Conservation (phyloP, 2,888 invertebrate genomes). For the Volucella inanis region DNA sequence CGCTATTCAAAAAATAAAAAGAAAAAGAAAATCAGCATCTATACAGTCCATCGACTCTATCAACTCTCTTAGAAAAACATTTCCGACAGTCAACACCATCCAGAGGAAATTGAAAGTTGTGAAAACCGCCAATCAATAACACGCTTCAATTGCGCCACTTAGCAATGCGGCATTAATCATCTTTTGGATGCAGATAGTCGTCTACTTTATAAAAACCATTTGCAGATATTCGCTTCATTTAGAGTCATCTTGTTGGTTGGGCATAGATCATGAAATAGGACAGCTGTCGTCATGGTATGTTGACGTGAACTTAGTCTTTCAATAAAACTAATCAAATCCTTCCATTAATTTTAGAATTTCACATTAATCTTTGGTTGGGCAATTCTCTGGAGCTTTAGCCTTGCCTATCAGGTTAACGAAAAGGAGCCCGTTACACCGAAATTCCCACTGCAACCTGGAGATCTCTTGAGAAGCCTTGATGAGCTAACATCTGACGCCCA, state of each 20-base stretch:
- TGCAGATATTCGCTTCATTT: background rate
- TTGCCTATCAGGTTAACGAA: slow-evolving; percentile 60
- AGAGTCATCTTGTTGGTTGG: slow-evolving; percentile 42
- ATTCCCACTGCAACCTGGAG: slow-evolving; percentile 65
- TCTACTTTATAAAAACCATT: slow-evolving; percentile 55
- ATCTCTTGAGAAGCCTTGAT: slow-evolving; percentile 68
- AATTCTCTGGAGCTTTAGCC: slow-evolving; percentile 9
- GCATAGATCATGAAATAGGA: slow-evolving; percentile 46
- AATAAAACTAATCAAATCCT: background rate
- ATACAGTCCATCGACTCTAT: slow-evolving; percentile 3
- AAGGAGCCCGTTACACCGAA: slow-evolving; percentile 33
- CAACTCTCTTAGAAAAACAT: background rate
- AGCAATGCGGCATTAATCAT: background rate
- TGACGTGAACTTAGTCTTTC: background rate
- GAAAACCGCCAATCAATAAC: slow-evolving; percentile 60
- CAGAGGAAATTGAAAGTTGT: slow-evolving; percentile 29
- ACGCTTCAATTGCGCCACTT: slow-evolving; percentile 27
- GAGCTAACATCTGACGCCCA: slow-evolving; percentile 56
- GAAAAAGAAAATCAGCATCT: too few species aligned
- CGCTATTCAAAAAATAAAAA: too few species aligned
- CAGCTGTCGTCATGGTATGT: slow-evolving; percentile 46
- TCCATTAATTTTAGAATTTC: slow-evolving; percentile 34
- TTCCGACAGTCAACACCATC: slow-evolving; percentile 20
- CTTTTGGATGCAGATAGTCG: background rate
- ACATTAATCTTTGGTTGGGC: slow-evolving; percentile 20